Evolutionary conservation across 2,888 invertebrate genomes (phyloP).

Genomic region (Drosophila ezoana): DNA sequence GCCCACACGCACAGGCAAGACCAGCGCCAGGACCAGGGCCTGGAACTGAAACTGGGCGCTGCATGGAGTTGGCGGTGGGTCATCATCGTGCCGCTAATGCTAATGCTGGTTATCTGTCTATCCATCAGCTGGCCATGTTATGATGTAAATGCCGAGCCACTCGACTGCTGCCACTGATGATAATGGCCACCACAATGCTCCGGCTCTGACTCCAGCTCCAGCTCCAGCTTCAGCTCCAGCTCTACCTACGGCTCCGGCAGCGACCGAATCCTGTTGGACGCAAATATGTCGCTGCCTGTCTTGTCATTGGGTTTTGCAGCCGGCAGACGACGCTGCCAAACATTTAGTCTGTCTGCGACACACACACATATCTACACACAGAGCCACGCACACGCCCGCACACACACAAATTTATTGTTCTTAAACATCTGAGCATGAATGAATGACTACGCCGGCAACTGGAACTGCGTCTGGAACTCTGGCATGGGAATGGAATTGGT

Average conservation of each 20-base stretch:
- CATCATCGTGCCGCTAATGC: conserved; percentile 63
- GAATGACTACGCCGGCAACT: conserved; percentile 52
- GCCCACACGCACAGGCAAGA: conserved; percentile 26
- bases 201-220: conserved; percentile 7
- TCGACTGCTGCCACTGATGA: conserved; percentile 51
- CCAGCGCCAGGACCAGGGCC: not conserved
- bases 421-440: conserved; percentile 69
- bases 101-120: conserved; percentile 76
- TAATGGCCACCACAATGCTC: conserved; percentile 54
- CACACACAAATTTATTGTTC: conserved; percentile 66
- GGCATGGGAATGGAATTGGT: conserved; percentile 3
- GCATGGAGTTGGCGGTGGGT: conserved; percentile 1
- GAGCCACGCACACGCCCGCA: conserved; percentile 7
- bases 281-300: conserved; percentile 68
- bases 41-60: conserved; percentile 6
- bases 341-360: conserved; percentile 55
- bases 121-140: conserved; percentile 74
- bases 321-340: conserved; percentile 57
- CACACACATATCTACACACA: not conserved
- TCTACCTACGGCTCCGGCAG: conserved; percentile 2
- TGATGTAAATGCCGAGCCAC: conserved; percentile 67
- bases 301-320: conserved; percentile 49
- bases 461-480: conserved; percentile 28
- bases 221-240: conserved; percentile 10
- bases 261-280: conserved; percentile 26